Evolutionary conservation across 2,797 vertebrate species (phyloP), one percentile per base, ranked within the genome.

Genomic region (Pipistrellus kuhlii): DNA sequence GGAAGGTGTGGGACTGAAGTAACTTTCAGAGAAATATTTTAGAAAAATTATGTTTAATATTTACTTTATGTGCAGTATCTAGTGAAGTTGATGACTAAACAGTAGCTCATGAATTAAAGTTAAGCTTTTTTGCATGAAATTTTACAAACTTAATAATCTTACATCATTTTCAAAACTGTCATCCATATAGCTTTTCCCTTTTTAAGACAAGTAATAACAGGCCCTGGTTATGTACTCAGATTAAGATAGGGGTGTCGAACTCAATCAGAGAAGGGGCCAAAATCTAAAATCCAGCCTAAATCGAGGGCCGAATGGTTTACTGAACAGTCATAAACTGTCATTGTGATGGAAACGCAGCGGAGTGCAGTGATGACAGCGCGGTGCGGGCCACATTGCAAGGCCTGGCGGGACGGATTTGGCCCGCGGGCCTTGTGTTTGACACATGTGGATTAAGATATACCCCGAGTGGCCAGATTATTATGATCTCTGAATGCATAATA

Each of bases 201-300:
- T 85, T 55, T 80, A 44, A 91, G 46, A 72, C 55, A 78, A 88
- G 86, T 20, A 11, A 17, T 91, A 75, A 85, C 4, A 62, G 78
- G 5, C 10, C 35, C 38, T 30, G 6, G 13, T 53, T 78, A 30
- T 38, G 27, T 35, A 9, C 17, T 72, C 8, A 57, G 17, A 44
- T 78, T 89, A 81, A 81, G 23, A 69, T 73, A 46, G n/a, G n/a
- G n/a, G n/a, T n/a, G n/a, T n/a, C n/a, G n/a, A n/a, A n/a, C n/a
- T n/a, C n/a, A n/a, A n/a, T n/a, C n/a, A n/a, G n/a, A n/a, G n/a
- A n/a, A n/a, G n/a, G n/a, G n/a, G n/a, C n/a, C n/a, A n/a, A n/a
- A n/a, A n/a, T n/a, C n/a, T n/a, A n/a, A n/a, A n/a, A n/a, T n/a
- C n/a, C n/a, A n/a, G n/a, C n/a, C n/a, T n/a, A n/a, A n/a, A n/a